These are phyloP conservation scores for Rugalucina vietnamica DNA, from an alignment of 2,888 invertebrate genomes.

Conservation along the genomic window DNA sequence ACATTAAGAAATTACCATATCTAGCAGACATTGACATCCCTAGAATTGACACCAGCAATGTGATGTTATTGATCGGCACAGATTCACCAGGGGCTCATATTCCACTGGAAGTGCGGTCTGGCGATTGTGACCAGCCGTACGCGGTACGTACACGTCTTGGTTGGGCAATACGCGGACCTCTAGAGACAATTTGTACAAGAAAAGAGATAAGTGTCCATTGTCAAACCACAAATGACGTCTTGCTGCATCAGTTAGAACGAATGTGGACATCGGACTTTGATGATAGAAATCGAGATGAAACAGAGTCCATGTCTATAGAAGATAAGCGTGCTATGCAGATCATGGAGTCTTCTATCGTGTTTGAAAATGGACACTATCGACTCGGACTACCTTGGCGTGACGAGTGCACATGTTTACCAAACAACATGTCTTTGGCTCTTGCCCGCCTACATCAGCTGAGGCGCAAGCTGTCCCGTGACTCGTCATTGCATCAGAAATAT, in stretches of 20 bases:
- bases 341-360: constrained; percentile 23
- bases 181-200: background rate
- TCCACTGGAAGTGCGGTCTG: constrained; percentile 28
- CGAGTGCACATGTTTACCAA: constrained; percentile 24
- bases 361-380: constrained; percentile 43
- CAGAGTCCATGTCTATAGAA: constrained; percentile 39
- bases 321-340: constrained; percentile 9
- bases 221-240: background rate
- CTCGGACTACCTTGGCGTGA: constrained; percentile 47
- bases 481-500: constrained; percentile 19
- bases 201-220: background rate
- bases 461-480: constrained; percentile 24
- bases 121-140: constrained; percentile 20
- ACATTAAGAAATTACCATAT: constrained; percentile 1
- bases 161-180: constrained; percentile 30
- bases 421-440: constrained; percentile 27
- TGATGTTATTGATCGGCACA: constrained; percentile 38
- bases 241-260: constrained; percentile 21
- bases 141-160: constrained; percentile 29
- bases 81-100: constrained; percentile 33
- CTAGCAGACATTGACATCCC: background rate
- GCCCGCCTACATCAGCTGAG: constrained; percentile 36
- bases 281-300: background rate
- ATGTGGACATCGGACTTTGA: constrained; percentile 39
- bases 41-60: constrained; percentile 5